Conservation (phyloP, 2,797 vertebrate genomes). For the Aulostomus chinensis region DNA sequence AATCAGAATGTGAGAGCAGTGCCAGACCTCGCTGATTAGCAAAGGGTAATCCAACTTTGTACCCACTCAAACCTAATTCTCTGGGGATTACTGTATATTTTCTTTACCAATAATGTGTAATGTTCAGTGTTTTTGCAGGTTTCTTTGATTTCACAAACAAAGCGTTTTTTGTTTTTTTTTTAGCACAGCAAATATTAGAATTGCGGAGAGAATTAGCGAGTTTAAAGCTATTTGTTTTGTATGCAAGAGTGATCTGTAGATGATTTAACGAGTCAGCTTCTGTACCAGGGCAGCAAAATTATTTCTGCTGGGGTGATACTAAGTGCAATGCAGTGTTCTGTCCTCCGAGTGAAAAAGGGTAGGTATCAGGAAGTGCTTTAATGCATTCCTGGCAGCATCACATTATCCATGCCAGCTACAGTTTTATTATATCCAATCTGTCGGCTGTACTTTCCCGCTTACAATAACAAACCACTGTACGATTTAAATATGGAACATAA, state of each 20-base stretch:
- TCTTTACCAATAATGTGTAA: slow-evolving; percentile 46
- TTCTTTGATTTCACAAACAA: slow-evolving; percentile 5
- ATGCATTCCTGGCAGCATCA: slow-evolving; percentile 60
- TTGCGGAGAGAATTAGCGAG: too few relatives aligned
- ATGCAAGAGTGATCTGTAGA: slow-evolving; percentile 17
- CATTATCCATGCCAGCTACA: slow-evolving; percentile 56
- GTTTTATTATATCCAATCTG: slow-evolving; percentile 44
- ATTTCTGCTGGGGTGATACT: slow-evolving; percentile 22
- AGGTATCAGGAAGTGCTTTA: slow-evolving; percentile 63
- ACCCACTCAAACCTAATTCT: slow-evolving; percentile 46
- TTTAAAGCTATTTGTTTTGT: neutral
- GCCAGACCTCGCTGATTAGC: slow-evolving; percentile 60
- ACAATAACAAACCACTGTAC: slow-evolving; percentile 9
- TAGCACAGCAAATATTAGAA: too few relatives aligned
- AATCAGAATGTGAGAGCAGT: slow-evolving; percentile 49
- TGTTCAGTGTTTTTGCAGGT: slow-evolving; percentile 17
- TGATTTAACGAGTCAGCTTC: slow-evolving; percentile 14
- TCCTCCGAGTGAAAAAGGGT: slow-evolving; percentile 54
- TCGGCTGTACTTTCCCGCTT: neutral
- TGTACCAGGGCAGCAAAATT: slow-evolving; percentile 9
- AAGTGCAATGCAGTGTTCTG: slow-evolving; percentile 33
- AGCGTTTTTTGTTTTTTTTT: too few relatives aligned
- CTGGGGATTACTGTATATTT: slow-evolving; percentile 59
- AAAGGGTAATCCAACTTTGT: slow-evolving; percentile 62
- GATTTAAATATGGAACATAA: neutral